phyloP scores from a whole-genome alignment of 2,113 vertebrate species.

The Atherinomorus stipes region DNA sequence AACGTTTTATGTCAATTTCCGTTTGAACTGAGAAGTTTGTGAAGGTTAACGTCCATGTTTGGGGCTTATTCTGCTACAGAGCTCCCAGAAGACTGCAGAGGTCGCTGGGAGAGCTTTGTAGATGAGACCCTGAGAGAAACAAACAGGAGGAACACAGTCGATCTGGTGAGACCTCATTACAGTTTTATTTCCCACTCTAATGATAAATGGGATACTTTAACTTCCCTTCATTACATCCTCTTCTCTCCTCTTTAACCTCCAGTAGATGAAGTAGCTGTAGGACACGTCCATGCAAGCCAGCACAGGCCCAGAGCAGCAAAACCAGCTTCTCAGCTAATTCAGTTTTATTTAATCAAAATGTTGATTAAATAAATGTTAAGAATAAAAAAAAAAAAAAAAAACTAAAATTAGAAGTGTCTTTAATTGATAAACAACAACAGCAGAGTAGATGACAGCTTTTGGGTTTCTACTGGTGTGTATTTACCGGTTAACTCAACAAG shows the following conservation, averaged over 20 bases:
- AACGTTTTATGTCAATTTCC: background rate
- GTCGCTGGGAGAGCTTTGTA: constrained; percentile 96
- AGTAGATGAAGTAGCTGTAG: background rate
- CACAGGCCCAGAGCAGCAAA: constrained; percentile 18
- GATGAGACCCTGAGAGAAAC: constrained; percentile 93
- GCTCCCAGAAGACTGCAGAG: constrained; percentile 93
- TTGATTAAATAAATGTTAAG: constrained; percentile 10
- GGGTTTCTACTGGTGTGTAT: background rate
- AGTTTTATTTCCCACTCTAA: too few species aligned
- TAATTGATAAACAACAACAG: background rate
- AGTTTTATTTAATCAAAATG: background rate
- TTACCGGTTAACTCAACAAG: background rate
- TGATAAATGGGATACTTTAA: background rate
- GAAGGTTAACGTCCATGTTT: background rate
- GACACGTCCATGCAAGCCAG: constrained; percentile 7
- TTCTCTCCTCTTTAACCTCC: background rate
- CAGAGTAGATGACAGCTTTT: too few species aligned
- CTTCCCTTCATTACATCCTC: background rate
- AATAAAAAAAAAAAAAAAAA: too few species aligned
- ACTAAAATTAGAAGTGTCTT: background rate
- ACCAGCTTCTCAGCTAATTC: constrained; percentile 1
- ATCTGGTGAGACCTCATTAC: constrained; percentile 85
- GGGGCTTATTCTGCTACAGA: constrained; percentile 74
- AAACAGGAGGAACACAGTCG: constrained; percentile 93
- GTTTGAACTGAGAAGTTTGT: background rate